These are phyloP conservation scores for Perca flavescens DNA, from an alignment of 2,113 vertebrate species.

Conservation along the genomic window DNA sequence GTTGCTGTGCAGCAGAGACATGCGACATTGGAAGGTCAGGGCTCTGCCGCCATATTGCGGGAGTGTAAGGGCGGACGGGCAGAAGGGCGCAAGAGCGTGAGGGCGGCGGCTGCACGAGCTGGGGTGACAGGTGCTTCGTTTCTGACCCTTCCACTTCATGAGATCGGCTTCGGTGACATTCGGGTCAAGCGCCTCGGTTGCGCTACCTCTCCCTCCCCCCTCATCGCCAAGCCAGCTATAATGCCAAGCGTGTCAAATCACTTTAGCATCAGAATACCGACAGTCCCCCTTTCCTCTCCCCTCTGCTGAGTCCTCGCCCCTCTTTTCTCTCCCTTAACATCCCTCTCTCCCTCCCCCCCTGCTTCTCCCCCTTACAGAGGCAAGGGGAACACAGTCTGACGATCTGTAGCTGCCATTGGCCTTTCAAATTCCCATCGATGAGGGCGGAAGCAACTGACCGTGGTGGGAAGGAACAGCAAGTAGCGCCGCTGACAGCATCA, in stretches of 20 bases:
- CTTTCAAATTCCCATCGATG: conserved; percentile 53
- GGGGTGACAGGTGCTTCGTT: conserved; percentile 82
- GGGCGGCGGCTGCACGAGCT: conserved; percentile 6
- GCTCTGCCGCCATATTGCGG: conserved; percentile 5
- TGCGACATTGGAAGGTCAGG: conserved; percentile 72
- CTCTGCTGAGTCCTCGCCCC: conserved; percentile 10
- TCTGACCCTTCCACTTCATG: conserved; percentile 87
- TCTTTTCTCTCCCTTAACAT: conserved; percentile 18
- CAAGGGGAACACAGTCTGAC: background rate
- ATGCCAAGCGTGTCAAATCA: conserved; percentile 85
- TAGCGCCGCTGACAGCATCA: conserved; percentile 15
- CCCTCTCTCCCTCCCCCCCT: background rate
- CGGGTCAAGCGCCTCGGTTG: conserved; percentile 80
- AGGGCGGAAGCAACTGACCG: conserved; percentile 58
- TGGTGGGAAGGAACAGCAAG: conserved; percentile 30
- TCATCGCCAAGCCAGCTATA: conserved; percentile 53
- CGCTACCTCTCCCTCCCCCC: conserved; percentile 56
- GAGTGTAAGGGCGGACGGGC: conserved; percentile 9
- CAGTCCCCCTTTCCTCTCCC: conserved; percentile 37
- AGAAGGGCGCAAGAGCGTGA: background rate
- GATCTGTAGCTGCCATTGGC: conserved; percentile 50
- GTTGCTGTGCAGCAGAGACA: conserved; percentile 68
- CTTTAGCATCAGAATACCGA: conserved; percentile 81
- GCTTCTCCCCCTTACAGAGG: conserved; percentile 22
- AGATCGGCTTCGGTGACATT: conserved; percentile 87